A percentile compares a stretch with the other conserved stretches of the same genome.
These are phyloP conservation scores for Orgyia antiqua DNA, from an alignment of 2,888 invertebrate species.

Conservation along the genomic window DNA sequence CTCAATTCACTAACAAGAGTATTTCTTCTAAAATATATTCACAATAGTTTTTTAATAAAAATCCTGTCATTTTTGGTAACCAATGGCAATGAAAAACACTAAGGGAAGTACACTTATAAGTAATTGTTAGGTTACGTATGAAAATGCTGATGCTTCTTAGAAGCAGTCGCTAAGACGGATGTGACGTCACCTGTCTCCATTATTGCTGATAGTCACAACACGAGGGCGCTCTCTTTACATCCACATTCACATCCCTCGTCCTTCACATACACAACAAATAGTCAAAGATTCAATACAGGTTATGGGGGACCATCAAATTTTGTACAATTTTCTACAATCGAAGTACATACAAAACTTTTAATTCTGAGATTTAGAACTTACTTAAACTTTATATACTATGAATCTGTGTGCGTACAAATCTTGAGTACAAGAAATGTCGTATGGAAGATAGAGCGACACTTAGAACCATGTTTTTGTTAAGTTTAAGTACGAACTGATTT, in stretches of 20 bases:
- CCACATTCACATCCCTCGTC: slow-evolving; percentile 16
- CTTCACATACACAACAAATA: slow-evolving; percentile 22
- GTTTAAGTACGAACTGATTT: too few species aligned
- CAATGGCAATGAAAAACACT: slow-evolving; percentile 73
- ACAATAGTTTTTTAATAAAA: slow-evolving; percentile 70
- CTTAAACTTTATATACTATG: too few species aligned
- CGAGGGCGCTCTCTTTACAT: slow-evolving; percentile 11
- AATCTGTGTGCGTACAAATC: too few species aligned
- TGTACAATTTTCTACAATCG: slow-evolving; percentile 41
- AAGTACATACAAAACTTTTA: too few species aligned
- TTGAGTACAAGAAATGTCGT: too few species aligned
- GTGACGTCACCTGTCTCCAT: slow-evolving; percentile 41
- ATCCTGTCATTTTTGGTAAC: slow-evolving; percentile 79
- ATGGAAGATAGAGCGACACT: too few species aligned
- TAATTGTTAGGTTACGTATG: slow-evolving; percentile 69
- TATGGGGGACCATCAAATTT: slow-evolving; percentile 36
- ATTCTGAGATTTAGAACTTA: too few species aligned
- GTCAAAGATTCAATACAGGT: slow-evolving; percentile 29
- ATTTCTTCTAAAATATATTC: slow-evolving; percentile 70
- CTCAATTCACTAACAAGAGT: slow-evolving; percentile 63
- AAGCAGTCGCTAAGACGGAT: slow-evolving; percentile 54
- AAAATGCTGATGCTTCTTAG: slow-evolving; percentile 54
- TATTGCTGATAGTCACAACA: slow-evolving; percentile 68
- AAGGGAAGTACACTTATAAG: slow-evolving; percentile 60
- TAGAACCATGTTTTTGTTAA: too few species aligned